phyloP scores from a whole-genome alignment of 2,888 invertebrate genomes.

The Ennomos fuscantarius region DNA sequence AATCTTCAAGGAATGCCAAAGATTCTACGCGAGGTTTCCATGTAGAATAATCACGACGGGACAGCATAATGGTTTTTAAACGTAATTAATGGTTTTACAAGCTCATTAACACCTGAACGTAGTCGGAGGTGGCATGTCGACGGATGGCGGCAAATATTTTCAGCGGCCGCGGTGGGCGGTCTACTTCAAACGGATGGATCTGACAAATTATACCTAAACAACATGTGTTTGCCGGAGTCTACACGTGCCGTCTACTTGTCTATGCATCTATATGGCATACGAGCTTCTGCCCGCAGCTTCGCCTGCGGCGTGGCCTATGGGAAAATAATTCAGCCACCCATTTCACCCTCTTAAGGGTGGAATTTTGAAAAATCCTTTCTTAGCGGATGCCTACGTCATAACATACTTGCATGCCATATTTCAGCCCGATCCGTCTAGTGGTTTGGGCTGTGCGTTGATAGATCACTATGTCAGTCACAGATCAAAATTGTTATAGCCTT shows the following conservation, averaged over 20 bases:
- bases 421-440: too few relatives aligned
- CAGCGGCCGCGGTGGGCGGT: conserved; percentile 17
- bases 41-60: background rate
- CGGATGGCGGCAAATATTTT: conserved; percentile 17
- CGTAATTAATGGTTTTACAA: conserved; percentile 28
- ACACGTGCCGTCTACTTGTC: conserved; percentile 26
- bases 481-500: too few relatives aligned
- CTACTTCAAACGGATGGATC: conserved; percentile 18
- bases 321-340: too few relatives aligned
- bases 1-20: conserved; percentile 9
- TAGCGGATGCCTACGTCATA: too few relatives aligned
- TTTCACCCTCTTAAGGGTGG: too few relatives aligned
- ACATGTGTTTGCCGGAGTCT: conserved; percentile 40
- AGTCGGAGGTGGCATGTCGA: conserved; percentile 3
- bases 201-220: conserved; percentile 49
- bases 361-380: too few relatives aligned
- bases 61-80: conserved; percentile 1
- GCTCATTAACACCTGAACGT: conserved; percentile 26
- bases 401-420: too few relatives aligned
- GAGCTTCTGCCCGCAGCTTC: too few relatives aligned
- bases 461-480: too few relatives aligned
- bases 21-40: conserved; percentile 3
- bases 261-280: too few relatives aligned
- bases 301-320: too few relatives aligned
- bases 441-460: too few relatives aligned